Base-by-base conservation (phyloP, 2,113 vertebrate genomes). In the Dromas ardeola region DNA sequence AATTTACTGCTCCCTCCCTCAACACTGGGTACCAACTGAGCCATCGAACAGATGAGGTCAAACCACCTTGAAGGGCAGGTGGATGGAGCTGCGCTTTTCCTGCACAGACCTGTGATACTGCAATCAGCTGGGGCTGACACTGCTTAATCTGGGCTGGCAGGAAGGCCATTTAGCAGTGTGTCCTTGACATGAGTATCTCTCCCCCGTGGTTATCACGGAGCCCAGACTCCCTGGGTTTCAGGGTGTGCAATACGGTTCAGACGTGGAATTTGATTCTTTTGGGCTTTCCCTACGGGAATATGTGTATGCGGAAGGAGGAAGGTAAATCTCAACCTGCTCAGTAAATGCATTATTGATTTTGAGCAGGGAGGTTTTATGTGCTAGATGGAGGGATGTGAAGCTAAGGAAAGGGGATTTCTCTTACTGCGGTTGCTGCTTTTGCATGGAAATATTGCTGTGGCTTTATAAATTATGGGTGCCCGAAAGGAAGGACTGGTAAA, bases 401-500 rank as follows among this genome's bases (percentile, higher is more conserved):
- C 84, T 87, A 53, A 93, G n/a, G 58, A 70, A 91, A 91, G 13
- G 25, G 42, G 18, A 73, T 87, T 91, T 93, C 36, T 93, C 89
- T 91, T 73, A 53, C 47, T 56, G 32, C 25, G 32, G 58, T 53
- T 90, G 36, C n/a, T 70, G 32, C 12, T 88, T 94, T 92, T 4
- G 1, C 36, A 40, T 16, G n/a, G 42, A 93, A 94, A 63, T 91
- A 86, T 62, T 82, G 74, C 76, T 72, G 27, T 43, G 40, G 30
- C 14, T 79, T 91, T 91, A 82, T 87, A 94, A 96, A 95, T 96
- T 79, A 70, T 19, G 36, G 9, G 42, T 70, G 29, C 82, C 62
- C 22, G 49, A 77, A 93, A 94, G 45, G 91, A 94, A 96, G 80
- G 73, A 32, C 77, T 81, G 53, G 92, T 88, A 93, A 95, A 89